Evolutionary conservation across 2,888 invertebrate genomes (phyloP).

Genomic region (Eupithecia tripunctaria): DNA sequence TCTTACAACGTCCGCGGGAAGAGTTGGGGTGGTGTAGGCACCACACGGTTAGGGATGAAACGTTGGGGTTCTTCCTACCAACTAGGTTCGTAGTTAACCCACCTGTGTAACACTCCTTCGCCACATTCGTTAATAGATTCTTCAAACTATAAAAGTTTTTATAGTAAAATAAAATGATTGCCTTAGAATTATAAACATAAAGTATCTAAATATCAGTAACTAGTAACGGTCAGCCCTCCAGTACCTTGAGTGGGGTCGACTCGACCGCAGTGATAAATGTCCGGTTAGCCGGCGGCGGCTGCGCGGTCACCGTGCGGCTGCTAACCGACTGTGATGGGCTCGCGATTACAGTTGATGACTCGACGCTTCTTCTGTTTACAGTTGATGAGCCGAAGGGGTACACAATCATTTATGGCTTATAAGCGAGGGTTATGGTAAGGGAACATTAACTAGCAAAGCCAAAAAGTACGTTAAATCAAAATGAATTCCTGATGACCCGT

Average conservation of each 20-base stretch:
- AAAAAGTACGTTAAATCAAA: neutral
- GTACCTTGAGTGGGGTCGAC: neutral
- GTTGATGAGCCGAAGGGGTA: neutral
- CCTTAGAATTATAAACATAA: neutral
- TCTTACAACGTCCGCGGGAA: no score
- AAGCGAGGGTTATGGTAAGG: neutral
- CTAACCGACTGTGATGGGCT: neutral
- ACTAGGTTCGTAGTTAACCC: no score
- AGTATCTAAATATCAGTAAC: neutral
- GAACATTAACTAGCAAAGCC: neutral
- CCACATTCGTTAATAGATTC: no score
- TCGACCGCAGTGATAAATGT: neutral
- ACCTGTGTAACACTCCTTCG: no score
- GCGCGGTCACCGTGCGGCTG: neutral
- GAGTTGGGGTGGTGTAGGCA: no score
- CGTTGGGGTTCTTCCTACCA: no score
- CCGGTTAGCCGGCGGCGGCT: constrained; percentile 1
- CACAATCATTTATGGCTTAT: neutral
- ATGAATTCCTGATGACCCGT: neutral
- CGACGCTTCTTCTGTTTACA: neutral
- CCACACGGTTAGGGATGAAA: no score
- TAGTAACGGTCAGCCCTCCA: neutral
- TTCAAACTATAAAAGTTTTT: no score
- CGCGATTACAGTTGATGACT: constrained; percentile 1
- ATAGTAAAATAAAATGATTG: neutral